Percentiles rank a stretch among this genome's conserved stretches.
Evolutionary conservation across 2,113 vertebrate species (phyloP).

Genomic region (Hemicordylus capensis): DNA sequence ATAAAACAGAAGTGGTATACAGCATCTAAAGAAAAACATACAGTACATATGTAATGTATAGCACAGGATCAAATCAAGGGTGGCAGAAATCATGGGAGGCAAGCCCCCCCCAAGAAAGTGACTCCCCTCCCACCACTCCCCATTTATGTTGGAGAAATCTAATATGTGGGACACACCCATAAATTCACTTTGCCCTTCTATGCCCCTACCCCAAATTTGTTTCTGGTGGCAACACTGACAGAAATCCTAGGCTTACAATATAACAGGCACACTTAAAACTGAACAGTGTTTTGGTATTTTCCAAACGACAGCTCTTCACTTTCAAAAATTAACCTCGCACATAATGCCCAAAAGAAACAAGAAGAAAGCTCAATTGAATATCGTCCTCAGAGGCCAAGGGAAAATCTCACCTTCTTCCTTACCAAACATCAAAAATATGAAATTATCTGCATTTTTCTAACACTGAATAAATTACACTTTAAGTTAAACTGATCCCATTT

Average conservation of each 20-base stretch:
- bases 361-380: neutral
- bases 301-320: neutral
- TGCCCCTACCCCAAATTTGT: too few relatives aligned
- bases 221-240: too few relatives aligned
- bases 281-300: slow-evolving; percentile 30
- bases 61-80: too few relatives aligned
- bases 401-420: neutral
- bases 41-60: rapidly evolving
- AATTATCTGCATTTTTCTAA: neutral
- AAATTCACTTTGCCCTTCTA: too few relatives aligned
- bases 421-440: neutral
- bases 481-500: neutral
- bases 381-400: neutral
- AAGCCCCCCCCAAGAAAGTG: too few relatives aligned
- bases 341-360: neutral
- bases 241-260: slow-evolving; percentile 25
- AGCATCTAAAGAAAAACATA: neutral
- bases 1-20: neutral
- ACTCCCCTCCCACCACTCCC: too few relatives aligned
- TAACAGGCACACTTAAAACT: slow-evolving; percentile 39
- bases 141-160: too few relatives aligned
- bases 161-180: too few relatives aligned
- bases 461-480: neutral
- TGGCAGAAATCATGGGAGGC: too few relatives aligned
- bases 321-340: neutral